Percentiles rank a stretch among this genome's conserved stretches.
phyloP scores from a whole-genome alignment of 2,113 vertebrate genomes.

The Lucifuga dentata region DNA sequence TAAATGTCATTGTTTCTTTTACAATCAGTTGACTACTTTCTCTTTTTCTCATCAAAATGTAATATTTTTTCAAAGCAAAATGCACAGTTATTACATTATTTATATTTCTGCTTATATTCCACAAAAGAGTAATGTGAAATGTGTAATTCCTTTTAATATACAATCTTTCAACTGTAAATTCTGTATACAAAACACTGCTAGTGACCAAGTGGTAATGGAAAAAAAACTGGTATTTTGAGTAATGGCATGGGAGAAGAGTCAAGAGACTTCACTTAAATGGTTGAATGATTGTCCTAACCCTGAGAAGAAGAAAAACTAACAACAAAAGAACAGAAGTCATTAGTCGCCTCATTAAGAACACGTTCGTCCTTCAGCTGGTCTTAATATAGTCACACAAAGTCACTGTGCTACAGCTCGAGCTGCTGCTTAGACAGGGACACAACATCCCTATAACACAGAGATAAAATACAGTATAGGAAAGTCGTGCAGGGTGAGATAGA shows the following conservation, averaged over 20 bases:
- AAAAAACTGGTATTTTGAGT: constrained; percentile 9
- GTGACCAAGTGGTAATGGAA: constrained; percentile 3
- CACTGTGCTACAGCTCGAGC: constrained; percentile 52
- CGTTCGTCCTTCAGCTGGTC: constrained; percentile 72
- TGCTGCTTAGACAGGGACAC: constrained; percentile 52
- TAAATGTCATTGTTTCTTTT: constrained; percentile 86
- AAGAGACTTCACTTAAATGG: constrained; percentile 41
- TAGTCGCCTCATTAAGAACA: constrained; percentile 76
- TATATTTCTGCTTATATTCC: background rate
- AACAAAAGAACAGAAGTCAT: constrained; percentile 73
- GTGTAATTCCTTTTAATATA: constrained; percentile 16
- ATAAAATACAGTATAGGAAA: constrained; percentile 55
- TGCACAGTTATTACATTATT: background rate
- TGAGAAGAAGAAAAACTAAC: constrained; percentile 19
- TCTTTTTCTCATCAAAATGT: constrained; percentile 44
- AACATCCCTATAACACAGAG: constrained; percentile 53
- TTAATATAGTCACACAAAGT: constrained; percentile 61
- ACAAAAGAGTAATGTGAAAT: background rate
- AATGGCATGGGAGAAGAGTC: constrained; percentile 27
- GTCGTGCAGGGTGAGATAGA: constrained; percentile 30
- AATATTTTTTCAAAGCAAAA: background rate
- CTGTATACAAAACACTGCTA: constrained; percentile 25
- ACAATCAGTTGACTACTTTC: constrained; percentile 69
- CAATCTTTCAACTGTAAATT: constrained; percentile 32
- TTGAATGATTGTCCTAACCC: constrained; percentile 49